Evolutionary conservation across 2,113 vertebrate species (phyloP).

Genomic region (Cichladusa arquata): DNA sequence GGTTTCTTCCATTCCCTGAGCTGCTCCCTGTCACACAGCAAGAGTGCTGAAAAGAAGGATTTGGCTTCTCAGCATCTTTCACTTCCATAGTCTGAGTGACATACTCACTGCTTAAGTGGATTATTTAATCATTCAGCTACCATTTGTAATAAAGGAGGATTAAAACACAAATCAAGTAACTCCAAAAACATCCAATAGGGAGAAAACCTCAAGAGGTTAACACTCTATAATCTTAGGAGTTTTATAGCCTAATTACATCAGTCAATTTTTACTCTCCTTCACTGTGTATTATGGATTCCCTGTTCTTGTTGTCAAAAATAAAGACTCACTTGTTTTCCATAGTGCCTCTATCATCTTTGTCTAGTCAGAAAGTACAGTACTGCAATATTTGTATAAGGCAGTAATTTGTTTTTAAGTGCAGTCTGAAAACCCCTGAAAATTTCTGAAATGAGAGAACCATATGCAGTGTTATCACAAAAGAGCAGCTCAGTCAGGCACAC

Average conservation of each 20-base stretch:
- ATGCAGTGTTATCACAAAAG: background rate
- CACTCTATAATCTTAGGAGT: background rate
- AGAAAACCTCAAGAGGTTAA: background rate
- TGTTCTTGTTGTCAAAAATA: background rate
- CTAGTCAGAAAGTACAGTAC: background rate
- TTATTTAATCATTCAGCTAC: constrained; percentile 28
- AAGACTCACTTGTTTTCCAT: background rate
- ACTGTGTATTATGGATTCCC: background rate
- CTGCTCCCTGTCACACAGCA: background rate
- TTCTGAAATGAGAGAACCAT: background rate
- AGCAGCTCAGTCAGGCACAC: background rate
- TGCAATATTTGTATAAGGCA: background rate
- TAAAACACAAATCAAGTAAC: constrained; percentile 26
- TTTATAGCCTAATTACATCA: background rate
- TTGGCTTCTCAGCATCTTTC: background rate
- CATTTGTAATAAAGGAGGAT: constrained; percentile 22
- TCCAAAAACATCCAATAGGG: background rate
- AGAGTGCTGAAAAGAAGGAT: background rate
- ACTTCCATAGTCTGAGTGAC: background rate
- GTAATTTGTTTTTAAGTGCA: background rate
- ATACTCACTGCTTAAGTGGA: background rate
- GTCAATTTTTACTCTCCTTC: background rate
- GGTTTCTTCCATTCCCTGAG: background rate
- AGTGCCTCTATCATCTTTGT: background rate
- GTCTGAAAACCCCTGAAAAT: background rate